Evolutionary conservation across 2,113 vertebrate species (phyloP).

Genomic region (Melanocharis versteri): DNA sequence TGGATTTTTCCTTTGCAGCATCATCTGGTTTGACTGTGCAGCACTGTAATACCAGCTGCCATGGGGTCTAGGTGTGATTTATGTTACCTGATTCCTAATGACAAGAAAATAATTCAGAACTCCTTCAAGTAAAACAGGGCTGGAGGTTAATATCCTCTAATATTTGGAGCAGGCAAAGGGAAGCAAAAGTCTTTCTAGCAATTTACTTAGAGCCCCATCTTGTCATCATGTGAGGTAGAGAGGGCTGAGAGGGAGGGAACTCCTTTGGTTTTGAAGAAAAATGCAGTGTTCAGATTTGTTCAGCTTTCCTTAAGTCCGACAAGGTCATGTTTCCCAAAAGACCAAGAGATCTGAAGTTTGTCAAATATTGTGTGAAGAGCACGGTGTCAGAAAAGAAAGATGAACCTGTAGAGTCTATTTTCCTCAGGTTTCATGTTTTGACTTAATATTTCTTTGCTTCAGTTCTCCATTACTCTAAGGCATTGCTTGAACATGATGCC

Average conservation of each 20-base stretch:
- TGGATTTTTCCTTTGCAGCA: not conserved
- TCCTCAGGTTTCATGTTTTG: not conserved
- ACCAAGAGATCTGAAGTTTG: not conserved
- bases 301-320: not conserved
- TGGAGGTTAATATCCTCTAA: not conserved
- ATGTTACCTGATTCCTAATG: not conserved
- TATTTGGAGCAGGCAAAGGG: not conserved
- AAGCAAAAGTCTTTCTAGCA: not conserved
- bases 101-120: slow-evolving; percentile 18
- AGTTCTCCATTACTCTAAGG: not conserved
- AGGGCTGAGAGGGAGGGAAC: not conserved
- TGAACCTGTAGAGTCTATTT: not conserved
- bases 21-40: not conserved
- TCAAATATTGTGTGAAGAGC: not conserved
- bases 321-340: not conserved
- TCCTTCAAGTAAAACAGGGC: not conserved
- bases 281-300: not conserved
- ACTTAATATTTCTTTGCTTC: not conserved
- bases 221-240: fast-evolving
- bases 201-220: not conserved
- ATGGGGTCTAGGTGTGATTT: not conserved
- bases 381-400: not conserved
- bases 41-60: not conserved
- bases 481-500: not conserved
- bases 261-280: not conserved